phyloP scores from a whole-genome alignment of 2,113 vertebrate species.

The Ondatra zibethicus region DNA sequence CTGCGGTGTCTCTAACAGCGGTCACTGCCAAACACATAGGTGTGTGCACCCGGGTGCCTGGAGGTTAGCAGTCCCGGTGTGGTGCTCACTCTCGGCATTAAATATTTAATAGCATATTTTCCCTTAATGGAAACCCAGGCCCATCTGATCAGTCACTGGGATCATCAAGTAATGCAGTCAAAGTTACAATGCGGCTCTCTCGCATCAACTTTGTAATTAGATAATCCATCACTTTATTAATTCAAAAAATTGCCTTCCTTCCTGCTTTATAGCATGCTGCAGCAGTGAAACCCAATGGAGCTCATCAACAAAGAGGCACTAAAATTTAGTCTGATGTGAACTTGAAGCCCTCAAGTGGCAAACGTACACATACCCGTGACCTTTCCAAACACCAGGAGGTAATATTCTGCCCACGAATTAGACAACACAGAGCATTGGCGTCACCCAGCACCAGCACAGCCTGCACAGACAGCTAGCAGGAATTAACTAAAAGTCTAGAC shows the following conservation, averaged over 20 bases:
- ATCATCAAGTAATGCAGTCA: conserved; percentile 72
- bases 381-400: conserved; percentile 39
- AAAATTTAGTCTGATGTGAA: conserved; percentile 43
- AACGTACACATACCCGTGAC: conserved; percentile 15
- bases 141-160: conserved; percentile 72
- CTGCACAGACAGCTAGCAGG: not conserved
- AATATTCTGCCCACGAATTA: conserved; percentile 10
- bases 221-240: conserved; percentile 81
- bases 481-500: not conserved
- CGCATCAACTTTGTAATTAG: conserved; percentile 79
- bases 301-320: conserved; percentile 58
- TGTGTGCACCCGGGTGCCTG: not conserved
- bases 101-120: conserved; percentile 79
- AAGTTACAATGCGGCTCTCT: conserved; percentile 71
- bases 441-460: not conserved
- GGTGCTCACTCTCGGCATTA: conserved; percentile 39
- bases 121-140: conserved; percentile 72
- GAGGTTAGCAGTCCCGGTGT: conserved; percentile 62
- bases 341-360: conserved; percentile 27
- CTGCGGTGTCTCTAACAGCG: not conserved
- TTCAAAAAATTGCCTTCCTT: conserved; percentile 78
- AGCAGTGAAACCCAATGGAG: conserved; percentile 33
- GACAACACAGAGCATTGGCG: not conserved
- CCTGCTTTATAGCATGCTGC: conserved; percentile 46
- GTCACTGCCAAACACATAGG: not conserved